These are phyloP conservation scores for Zoanthus solanderi DNA, from an alignment of 92 coral and sea anemone genomes.

Conservation along the genomic window DNA sequence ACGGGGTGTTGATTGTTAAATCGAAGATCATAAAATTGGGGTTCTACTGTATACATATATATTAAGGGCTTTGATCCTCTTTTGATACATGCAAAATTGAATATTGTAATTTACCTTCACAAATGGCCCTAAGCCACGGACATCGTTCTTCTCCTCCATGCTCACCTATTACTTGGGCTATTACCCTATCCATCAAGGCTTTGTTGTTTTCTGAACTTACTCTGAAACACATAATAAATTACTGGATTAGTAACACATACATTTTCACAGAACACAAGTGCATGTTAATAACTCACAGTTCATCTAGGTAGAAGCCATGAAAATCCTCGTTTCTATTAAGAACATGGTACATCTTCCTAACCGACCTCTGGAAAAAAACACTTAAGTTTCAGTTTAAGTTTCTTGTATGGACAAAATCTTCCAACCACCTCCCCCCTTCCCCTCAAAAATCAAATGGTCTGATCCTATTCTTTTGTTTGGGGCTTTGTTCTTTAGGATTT, in stretches of 20 bases:
- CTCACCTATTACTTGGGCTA: conserved; percentile 38
- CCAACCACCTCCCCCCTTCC: not conserved
- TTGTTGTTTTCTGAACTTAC: conserved; percentile 50
- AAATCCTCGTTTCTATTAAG: conserved; percentile 56
- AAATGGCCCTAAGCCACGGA: conserved; percentile 58
- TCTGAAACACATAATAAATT: conserved; percentile 25
- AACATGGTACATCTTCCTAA: conserved; percentile 52
- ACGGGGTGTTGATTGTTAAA: too few relatives aligned
- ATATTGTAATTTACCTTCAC: conserved; percentile 52
- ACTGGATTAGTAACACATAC: not conserved
- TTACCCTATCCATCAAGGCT: conserved; percentile 42
- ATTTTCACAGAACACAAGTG: not conserved
- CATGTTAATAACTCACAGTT: conserved; percentile 50
- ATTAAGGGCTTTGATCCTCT: too few relatives aligned
- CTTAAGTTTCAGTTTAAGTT: not conserved
- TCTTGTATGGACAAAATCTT: not conserved
- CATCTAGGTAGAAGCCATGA: conserved; percentile 54
- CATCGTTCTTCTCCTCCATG: conserved; percentile 61
- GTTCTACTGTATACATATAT: too few relatives aligned
- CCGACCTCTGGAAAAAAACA: conserved; percentile 44
- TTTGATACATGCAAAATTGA: not conserved
- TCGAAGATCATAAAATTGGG: too few relatives aligned
- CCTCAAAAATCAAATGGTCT: not conserved
- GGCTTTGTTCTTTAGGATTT: not conserved
- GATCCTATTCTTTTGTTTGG: not conserved